Evolutionary conservation across 2,888 invertebrate species (phyloP), one percentile per base, ranked within the genome.

Genomic region (Leptura quadrifasciata): DNA sequence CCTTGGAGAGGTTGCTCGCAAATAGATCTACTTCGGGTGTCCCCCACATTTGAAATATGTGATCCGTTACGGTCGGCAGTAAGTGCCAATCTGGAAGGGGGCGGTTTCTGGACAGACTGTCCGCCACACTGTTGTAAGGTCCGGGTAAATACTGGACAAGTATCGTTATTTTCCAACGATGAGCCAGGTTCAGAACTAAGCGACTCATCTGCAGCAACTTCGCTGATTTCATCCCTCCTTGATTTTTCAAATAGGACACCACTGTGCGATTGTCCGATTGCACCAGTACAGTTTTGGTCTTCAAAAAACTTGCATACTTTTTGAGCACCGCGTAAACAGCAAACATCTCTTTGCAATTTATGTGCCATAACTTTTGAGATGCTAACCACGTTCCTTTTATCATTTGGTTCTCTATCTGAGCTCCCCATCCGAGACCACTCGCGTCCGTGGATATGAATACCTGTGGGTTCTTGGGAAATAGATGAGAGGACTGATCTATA

Each of bases 1-100:
- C 71, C 65, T 58, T 39, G 39, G 39, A 39, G 47, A 47, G 47
- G n/a, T n/a, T 47, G 15, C n/a, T n/a, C n/a, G n/a, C 12, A n/a
- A 79, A 79, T 18, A 78, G 74, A 35, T 79, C 79, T 75, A 79
- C 73, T 39, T 77, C 55, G 15, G 79, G 74, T 15, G 72, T 72
- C 8, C 77, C 79, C 79, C 79, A 79, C 57, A 54, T 65, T 15
- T 54, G 70, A 68, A 77, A 79, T 54, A 79, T 78, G n/a, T 24
- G 54, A 18, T 72, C 35, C 54, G 74, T 70, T 24, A 72, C 31
- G 4, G 18, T n/a, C 6, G 69, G 55, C 12, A 65, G 65, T n/a
- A 79, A 55, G 60, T 79, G 79, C 77, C 72, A 77, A 47, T 77
- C 73, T 47, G 76, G 60, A 27, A 64, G 52, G 8, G 17, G 20